Evolutionary conservation across 2,113 vertebrate species (phyloP), one percentile per base, ranked within the genome.

Genomic region (Mustelus asterias): DNA sequence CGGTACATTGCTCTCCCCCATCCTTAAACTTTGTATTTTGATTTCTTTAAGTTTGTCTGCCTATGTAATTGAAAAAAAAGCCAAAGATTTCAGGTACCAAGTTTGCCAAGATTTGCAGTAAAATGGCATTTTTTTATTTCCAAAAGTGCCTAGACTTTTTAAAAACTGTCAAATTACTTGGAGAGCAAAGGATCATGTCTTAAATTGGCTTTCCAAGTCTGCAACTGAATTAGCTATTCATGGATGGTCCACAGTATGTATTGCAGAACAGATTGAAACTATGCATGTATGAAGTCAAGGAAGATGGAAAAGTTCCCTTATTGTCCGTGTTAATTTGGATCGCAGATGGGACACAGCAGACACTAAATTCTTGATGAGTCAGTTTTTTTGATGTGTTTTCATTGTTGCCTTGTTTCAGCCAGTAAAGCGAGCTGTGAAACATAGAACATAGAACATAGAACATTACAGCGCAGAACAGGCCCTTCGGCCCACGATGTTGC

Each of bases 101-200:
- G 86, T 58, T 89, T 29, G 86, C 86, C 26, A 48, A 89, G 48
- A 89, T 88, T 88, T 89, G 14, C 48, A 60, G 86, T 90, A 90
- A 90, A 90, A 90, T 88, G 18, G 16, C 80, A 44, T 22, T 88
- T 22, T 88, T 88, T 24, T 48, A 88, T 90, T 90, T 90, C 26
- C 86, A 90, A 13, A 54, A 90, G 48, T 29, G 54, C 26, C 26
- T 90, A 44, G 16, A 2, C 3, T 18, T 86, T 86, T 86, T 24
- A 48, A 44, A 41, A 48, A 86, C 10, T 20, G 7, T 88, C 41
- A 54, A 29, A 54, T 7, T 88, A 88, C n/a, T 83, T 16, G n/a
- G n/a, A 48, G 16, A 3, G n/a, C 80, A 83, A 78, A 78, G 76
- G 13, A 37, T 41, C n/a, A 37, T 83, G n/a, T 83, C 80, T 83